A percentile compares a stretch with the other conserved stretches of the same genome.
Evolutionary conservation across 2,113 vertebrate species (phyloP).

Genomic region (Athene noctua): DNA sequence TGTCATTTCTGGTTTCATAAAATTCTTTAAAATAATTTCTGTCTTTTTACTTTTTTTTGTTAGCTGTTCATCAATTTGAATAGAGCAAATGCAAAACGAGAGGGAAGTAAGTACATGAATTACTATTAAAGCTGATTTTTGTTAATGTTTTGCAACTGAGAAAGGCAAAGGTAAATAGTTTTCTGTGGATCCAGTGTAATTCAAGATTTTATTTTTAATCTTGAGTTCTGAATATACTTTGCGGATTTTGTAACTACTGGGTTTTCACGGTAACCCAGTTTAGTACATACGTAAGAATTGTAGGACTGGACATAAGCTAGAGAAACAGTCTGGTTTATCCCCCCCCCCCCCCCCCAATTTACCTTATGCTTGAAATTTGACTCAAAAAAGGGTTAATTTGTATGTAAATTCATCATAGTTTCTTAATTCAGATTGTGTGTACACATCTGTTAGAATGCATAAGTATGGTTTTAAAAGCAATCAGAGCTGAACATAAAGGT

Average conservation of each 20-base stretch:
- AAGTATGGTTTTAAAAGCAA: neutral
- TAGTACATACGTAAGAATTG: rapidly evolving
- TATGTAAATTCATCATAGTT: neutral
- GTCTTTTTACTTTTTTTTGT: neutral
- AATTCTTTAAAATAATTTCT: neutral
- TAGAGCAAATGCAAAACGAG: constrained; percentile 80
- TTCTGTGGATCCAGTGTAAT: neutral
- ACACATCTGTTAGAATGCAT: neutral
- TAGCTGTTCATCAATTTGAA: constrained; percentile 79
- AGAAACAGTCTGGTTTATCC: neutral
- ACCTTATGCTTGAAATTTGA: neutral
- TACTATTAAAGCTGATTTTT: neutral
- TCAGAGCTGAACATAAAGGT: neutral
- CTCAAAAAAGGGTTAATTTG: neutral
- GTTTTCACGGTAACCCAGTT: neutral
- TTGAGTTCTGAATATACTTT: neutral
- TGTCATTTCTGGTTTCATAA: neutral
- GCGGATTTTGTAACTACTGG: neutral
- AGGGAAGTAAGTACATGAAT: constrained; percentile 85
- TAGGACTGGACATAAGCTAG: neutral
- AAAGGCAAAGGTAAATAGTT: neutral
- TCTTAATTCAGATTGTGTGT: neutral
- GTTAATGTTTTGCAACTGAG: neutral
- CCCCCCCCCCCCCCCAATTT: neutral
- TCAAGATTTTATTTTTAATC: neutral